These are phyloP conservation scores for Melanerpes formicivorus DNA, from an alignment of 2,113 vertebrate species.

Conservation along the genomic window DNA sequence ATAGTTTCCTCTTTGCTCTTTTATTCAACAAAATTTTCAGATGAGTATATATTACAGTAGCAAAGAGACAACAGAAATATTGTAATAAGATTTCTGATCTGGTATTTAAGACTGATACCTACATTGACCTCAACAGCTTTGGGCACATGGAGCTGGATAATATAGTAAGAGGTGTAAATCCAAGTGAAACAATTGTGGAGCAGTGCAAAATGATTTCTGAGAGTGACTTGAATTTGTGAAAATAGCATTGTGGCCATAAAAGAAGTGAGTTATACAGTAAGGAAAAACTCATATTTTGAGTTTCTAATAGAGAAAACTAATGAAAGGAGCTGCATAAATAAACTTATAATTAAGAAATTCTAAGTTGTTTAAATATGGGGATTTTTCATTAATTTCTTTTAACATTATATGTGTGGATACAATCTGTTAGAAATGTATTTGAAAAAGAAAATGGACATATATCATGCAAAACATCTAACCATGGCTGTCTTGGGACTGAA, in stretches of 20 bases:
- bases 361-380: background rate
- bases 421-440: background rate
- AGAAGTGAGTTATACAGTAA: background rate
- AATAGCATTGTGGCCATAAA: background rate
- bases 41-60: background rate
- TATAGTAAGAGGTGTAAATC: background rate
- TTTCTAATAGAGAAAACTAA: background rate
- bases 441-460: background rate
- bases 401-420: background rate
- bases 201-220: background rate
- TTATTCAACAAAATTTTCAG: background rate
- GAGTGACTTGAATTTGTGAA: background rate
- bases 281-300: background rate
- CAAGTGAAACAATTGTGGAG: background rate
- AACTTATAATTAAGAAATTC: background rate
- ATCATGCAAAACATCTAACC: background rate
- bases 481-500: background rate
- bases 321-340: background rate
- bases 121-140: background rate
- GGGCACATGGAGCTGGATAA: background rate
- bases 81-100: background rate
- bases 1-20: background rate
- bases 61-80: background rate
- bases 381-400: background rate
- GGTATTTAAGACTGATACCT: background rate